Base-by-base conservation (phyloP, 2,888 invertebrate genomes). In the Hemicrepidius hirtus region DNA sequence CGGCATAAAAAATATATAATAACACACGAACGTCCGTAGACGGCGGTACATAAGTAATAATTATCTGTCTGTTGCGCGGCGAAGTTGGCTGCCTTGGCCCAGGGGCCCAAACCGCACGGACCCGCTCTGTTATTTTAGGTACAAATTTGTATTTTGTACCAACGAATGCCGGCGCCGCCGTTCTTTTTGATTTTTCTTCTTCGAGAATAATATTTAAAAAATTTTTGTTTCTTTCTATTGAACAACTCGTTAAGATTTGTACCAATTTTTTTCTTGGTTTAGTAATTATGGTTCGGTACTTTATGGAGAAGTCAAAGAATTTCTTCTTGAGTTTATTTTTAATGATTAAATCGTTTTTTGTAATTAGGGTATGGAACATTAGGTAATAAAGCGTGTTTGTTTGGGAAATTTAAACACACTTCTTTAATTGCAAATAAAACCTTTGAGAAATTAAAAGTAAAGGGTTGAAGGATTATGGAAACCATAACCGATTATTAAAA, bases 1-100 rank as follows among this genome's bases (percentile, higher is more conserved):
- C 86, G 86, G 86, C 85, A 85, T 84, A 85, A 86, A 85, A 85
- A 85, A 85, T 84, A 85, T 85, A 83, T 86, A 86, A 86, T 86
- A 85, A 85, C 83, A 85, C 80, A 84, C 82, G 83, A 82, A 80
- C 80, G 81, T 78, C 74, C 79, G 80, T 81, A 81, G 81, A 79
- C 82, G 80, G 77, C 81, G 80, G 81, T 81, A 81, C 79, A 80
- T 72, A 83, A 83, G 84, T 83, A 83, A 81, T 84, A 84, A 84
- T 84, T 84, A 84, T 82, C 81, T 79, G 83, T 82, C 82, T 83
- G 82, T 79, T 78, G 78, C 77, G 75, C 74, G 77, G 73, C 75
- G 68, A 73, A 81, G 81, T 81, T 82, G 81, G 81, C 78, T 81
- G 78, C 81, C 79, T 78, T 80, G 80, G 81, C 79, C 79, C 78